Conservation (phyloP, 1,140 invertebrate genomes). For the Drosophila triauraria region DNA sequence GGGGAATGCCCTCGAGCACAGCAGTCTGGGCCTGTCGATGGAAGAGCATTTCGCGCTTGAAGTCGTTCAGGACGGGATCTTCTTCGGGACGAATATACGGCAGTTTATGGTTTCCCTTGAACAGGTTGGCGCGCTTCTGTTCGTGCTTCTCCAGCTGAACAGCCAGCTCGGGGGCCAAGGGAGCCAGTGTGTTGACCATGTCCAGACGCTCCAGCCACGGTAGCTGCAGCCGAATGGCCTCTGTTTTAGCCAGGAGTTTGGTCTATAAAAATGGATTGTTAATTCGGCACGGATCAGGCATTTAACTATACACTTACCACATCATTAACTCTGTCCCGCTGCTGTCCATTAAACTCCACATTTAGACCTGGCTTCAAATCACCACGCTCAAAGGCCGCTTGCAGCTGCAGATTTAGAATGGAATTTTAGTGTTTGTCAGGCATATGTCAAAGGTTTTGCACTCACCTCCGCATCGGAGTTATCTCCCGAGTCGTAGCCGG, state of each 20-base stretch:
- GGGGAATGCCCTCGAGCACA: slow-evolving; percentile 91
- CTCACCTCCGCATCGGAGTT: slow-evolving; percentile 78
- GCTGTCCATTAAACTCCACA: slow-evolving; percentile 86
- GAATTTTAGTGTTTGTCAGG: background rate
- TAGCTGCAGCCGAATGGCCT: slow-evolving; percentile 90
- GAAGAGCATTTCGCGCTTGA: slow-evolving; percentile 95
- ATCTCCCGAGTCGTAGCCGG: slow-evolving; percentile 76
- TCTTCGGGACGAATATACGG: slow-evolving; percentile 88
- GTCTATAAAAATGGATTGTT: slow-evolving; percentile 86
- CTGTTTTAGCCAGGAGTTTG: slow-evolving; percentile 90
- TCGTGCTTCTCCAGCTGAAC: slow-evolving; percentile 91
- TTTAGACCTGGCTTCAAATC: slow-evolving; percentile 94
- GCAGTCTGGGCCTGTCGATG: slow-evolving; percentile 96
- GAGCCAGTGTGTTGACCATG: slow-evolving; percentile 90
- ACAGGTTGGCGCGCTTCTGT: slow-evolving; percentile 88
- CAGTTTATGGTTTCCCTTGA: slow-evolving; percentile 90
- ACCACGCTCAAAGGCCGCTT: slow-evolving; percentile 93
- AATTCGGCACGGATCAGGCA: too few relatives aligned
- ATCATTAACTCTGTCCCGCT: slow-evolving; percentile 88
- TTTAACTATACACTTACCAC: slow-evolving; percentile 86
- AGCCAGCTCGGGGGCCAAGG: slow-evolving; percentile 92
- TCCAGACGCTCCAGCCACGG: slow-evolving; percentile 95
- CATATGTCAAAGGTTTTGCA: background rate
- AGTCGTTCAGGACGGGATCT: slow-evolving; percentile 96
- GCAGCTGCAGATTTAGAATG: slow-evolving; percentile 87